Percentiles rank a stretch among this genome's conserved stretches.
Evolutionary conservation across 2,888 invertebrate species (phyloP).

Genomic region (Leptopilina myrica): DNA sequence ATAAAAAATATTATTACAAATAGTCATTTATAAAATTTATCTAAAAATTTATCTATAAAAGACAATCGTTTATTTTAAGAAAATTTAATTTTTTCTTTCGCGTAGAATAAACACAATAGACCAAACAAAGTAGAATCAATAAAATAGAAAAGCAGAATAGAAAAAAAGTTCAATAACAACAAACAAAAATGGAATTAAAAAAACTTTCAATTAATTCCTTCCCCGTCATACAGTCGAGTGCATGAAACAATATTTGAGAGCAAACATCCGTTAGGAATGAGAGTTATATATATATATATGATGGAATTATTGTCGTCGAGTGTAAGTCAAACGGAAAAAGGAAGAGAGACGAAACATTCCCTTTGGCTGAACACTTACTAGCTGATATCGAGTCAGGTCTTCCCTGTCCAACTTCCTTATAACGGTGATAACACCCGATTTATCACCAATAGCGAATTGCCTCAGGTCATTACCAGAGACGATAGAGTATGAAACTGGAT

Average conservation of each 20-base stretch:
- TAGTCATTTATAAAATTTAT: too few species aligned
- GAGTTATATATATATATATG: neutral
- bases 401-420: conserved; percentile 91
- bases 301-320: neutral
- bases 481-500: conserved; percentile 90
- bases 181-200: too few species aligned
- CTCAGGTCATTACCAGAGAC: conserved; percentile 92
- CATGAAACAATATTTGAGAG: neutral
- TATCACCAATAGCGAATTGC: conserved; percentile 91
- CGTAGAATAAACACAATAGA: too few species aligned
- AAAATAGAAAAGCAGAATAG: too few species aligned
- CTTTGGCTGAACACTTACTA: conserved; percentile 79
- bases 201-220: too few species aligned
- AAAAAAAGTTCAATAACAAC: too few species aligned
- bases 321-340: conserved; percentile 20
- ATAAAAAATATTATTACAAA: too few species aligned
- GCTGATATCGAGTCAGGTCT: conserved; percentile 90
- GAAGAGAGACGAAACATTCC: conserved; percentile 40
- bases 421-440: conserved; percentile 92
- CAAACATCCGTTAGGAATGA: neutral
- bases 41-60: too few species aligned
- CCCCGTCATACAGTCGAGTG: neutral
- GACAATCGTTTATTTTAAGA: too few species aligned
- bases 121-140: too few species aligned
- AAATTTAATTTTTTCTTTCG: too few species aligned